Conservation (phyloP, 2,888 invertebrate species). For the Tethea ocularis region DNA sequence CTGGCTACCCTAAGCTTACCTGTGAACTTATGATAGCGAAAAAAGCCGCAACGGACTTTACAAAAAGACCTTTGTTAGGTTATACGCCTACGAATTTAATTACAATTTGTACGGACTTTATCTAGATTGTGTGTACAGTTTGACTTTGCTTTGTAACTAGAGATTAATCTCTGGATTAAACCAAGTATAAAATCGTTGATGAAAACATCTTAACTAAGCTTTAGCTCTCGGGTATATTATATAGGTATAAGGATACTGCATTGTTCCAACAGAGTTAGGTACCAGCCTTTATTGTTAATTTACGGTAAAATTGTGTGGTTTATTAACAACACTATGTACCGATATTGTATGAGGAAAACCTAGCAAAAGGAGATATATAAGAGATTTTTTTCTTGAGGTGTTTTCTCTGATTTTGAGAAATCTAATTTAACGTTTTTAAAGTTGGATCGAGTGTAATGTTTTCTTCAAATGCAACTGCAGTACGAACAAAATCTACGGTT, state of each 20-base stretch:
- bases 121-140: conserved; percentile 4
- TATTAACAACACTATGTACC: too few species aligned
- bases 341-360: too few species aligned
- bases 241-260: neutral
- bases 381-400: too few species aligned
- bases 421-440: too few species aligned
- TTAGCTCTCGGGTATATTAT: neutral
- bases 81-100: conserved; percentile 11
- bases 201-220: neutral
- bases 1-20: conserved; percentile 16
- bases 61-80: conserved; percentile 21
- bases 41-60: conserved; percentile 24
- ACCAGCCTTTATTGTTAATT: too few species aligned
- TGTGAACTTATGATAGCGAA: conserved; percentile 36
- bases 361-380: too few species aligned
- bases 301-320: too few species aligned
- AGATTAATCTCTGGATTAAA: neutral
- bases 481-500: too few species aligned
- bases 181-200: neutral
- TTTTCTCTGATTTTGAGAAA: too few species aligned
- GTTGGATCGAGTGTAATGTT: too few species aligned
- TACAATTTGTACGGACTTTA: neutral
- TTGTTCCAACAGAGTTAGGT: too few species aligned
- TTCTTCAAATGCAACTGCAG: too few species aligned
- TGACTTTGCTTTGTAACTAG: neutral